Evolutionary conservation across 2,113 vertebrate species (phyloP).

Genomic region (Manacus vitellinus): DNA sequence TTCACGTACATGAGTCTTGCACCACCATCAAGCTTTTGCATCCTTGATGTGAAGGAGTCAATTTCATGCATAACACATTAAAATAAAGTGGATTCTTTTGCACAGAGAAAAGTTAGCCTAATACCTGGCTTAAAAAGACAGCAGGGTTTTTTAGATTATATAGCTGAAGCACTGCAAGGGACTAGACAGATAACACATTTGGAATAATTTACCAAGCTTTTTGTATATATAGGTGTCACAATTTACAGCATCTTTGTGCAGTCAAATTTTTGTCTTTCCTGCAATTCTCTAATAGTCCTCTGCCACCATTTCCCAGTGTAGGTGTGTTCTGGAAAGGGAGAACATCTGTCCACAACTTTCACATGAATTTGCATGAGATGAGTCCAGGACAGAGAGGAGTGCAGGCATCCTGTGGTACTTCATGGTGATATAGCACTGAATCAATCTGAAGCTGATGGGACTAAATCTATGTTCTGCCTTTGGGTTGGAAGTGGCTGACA

Average conservation of each 20-base stretch:
- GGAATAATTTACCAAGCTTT: not conserved
- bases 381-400: not conserved
- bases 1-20: not conserved
- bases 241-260: not conserved
- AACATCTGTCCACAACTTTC: not conserved
- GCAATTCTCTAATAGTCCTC: not conserved
- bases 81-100: not conserved
- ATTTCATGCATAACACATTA: not conserved
- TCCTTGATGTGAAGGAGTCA: not conserved
- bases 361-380: not conserved
- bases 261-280: not conserved
- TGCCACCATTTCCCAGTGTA: not conserved
- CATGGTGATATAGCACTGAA: not conserved
- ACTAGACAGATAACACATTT: not conserved
- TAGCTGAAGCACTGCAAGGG: not conserved
- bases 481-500: not conserved
- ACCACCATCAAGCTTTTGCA: not conserved
- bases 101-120: not conserved
- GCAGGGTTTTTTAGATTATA: not conserved
- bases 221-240: not conserved
- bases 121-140: not conserved
- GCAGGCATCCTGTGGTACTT: not conserved
- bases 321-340: not conserved
- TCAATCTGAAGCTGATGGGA: not conserved
- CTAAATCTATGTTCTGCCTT: not conserved